Evolutionary conservation across 2,797 vertebrate genomes (phyloP), one percentile per base, ranked within the genome.

Genomic region (Hypotaenidia okinawae): DNA sequence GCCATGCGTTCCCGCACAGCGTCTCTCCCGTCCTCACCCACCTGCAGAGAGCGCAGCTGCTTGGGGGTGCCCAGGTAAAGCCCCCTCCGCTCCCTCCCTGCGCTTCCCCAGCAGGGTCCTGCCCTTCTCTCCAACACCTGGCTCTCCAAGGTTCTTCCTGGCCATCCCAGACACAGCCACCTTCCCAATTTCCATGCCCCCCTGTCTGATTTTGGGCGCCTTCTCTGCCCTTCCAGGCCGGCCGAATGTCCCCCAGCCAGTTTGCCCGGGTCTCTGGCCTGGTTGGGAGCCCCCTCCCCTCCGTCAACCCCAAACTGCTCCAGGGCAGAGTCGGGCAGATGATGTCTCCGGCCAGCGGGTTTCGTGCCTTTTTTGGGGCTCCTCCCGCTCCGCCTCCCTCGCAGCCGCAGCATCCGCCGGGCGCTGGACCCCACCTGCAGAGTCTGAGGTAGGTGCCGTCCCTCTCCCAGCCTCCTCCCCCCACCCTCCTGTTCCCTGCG

Each of bases 1-100:
- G 98, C 85, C 98, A 98, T 84, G 98, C 99, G 0, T 99, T 99
- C 78, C 98, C 99, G 62, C 97, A 98, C 63, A 98, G 96, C 47
- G 98, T 99, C 37, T 98, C 98, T 84, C 98, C 99, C 1, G 98
- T 99, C 78, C 98, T 99, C 96, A 99, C 98, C 84, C 99, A 99
- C 91, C 98, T 99, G 89, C 99, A 99, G 90, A 98, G 99, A 95
- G 99, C 99, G 10, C 99, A 99, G 97, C 97, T 99, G 93, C 98
- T 99, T 0, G 97, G 98, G 97, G 98, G 98, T 94, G 97, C 98
- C 41, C 98, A 98, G 98, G 98, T 98, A 96, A 94, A 95, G 14
- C 47, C 32, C 7, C 5, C 6, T 16, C 13, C 4, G 1, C 12
- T 39, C 39, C 33, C 51, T 23, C 11, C 39, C 54, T 16, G 21